Evolutionary conservation across 2,113 vertebrate species (phyloP).

Genomic region (Cyphomyrus discorhynchus): DNA sequence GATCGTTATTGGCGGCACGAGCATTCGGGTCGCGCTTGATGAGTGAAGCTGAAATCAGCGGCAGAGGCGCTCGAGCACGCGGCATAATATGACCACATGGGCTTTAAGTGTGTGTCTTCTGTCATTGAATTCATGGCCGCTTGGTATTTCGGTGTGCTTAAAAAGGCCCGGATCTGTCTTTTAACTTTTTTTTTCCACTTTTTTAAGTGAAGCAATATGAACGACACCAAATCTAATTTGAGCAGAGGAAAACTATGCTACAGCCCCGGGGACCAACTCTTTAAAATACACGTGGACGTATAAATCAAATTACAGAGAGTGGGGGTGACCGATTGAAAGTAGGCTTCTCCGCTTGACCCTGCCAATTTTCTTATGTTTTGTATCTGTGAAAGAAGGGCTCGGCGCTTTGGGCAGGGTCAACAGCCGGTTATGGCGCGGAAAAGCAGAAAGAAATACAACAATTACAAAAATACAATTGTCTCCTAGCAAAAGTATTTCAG

Average conservation of each 20-base stretch:
- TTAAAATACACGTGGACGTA: slow-evolving; percentile 15
- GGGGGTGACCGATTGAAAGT: slow-evolving; percentile 13
- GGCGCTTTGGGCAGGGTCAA: neutral
- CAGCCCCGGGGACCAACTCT: slow-evolving; percentile 5
- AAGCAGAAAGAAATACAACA: neutral
- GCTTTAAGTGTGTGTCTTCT: neutral
- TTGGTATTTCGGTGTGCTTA: neutral
- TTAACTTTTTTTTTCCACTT: slow-evolving; percentile 4
- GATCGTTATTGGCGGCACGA: neutral
- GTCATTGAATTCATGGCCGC: slow-evolving; percentile 19
- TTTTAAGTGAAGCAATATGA: slow-evolving; percentile 18
- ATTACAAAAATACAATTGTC: neutral
- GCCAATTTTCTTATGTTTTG: slow-evolving; percentile 12
- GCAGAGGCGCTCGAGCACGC: neutral
- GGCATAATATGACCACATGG: neutral
- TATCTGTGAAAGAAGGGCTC: slow-evolving; percentile 9
- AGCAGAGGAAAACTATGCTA: slow-evolving; percentile 9
- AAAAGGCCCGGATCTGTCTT: neutral
- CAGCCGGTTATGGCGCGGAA: neutral
- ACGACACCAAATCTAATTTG: slow-evolving; percentile 22
- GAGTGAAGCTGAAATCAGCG: neutral
- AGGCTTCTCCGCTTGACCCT: slow-evolving; percentile 9
- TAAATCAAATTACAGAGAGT: slow-evolving; percentile 18
- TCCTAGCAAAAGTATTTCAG: neutral
- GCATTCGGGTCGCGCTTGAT: neutral